These are phyloP conservation scores for Phalacrocorax aristotelis DNA, from an alignment of 2,113 vertebrate genomes.

Conservation along the genomic window DNA sequence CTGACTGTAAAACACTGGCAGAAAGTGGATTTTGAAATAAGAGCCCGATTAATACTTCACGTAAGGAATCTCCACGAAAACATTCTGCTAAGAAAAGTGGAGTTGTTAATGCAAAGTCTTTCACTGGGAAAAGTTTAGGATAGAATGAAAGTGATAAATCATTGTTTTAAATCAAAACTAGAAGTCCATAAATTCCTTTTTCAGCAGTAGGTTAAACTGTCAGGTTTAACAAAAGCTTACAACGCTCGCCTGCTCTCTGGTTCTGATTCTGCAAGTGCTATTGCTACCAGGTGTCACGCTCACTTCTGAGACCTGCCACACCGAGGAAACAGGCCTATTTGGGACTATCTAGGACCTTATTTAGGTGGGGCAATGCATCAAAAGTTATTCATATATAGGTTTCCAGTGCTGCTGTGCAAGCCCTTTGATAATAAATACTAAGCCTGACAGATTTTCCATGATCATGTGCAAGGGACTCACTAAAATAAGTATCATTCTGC, in stretches of 20 bases:
- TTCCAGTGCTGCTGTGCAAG: not conserved
- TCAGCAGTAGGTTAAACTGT: slow-evolving; percentile 60
- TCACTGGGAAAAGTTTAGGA: not conserved
- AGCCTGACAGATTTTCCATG: not conserved
- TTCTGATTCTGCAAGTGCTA: slow-evolving; percentile 17
- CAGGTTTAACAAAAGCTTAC: slow-evolving; percentile 48
- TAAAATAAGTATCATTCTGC: not conserved
- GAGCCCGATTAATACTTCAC: not conserved
- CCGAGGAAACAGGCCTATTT: not conserved
- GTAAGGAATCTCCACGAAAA: not conserved
- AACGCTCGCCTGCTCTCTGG: not conserved
- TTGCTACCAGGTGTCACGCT: slow-evolving; percentile 32
- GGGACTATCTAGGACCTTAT: not conserved
- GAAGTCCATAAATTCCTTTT: slow-evolving; percentile 52
- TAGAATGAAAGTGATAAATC: slow-evolving; percentile 36
- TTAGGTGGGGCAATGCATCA: not conserved
- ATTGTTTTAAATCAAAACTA: slow-evolving; percentile 45
- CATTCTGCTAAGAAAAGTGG: not conserved
- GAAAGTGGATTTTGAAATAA: not conserved
- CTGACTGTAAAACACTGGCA: not conserved
- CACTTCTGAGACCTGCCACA: not conserved
- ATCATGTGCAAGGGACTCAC: not conserved
- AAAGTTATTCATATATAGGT: not conserved
- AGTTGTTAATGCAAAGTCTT: not conserved
- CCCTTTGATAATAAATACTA: not conserved